Conservation (phyloP, 2,888 invertebrate species). For the Rhorus exstirpatorius region DNA sequence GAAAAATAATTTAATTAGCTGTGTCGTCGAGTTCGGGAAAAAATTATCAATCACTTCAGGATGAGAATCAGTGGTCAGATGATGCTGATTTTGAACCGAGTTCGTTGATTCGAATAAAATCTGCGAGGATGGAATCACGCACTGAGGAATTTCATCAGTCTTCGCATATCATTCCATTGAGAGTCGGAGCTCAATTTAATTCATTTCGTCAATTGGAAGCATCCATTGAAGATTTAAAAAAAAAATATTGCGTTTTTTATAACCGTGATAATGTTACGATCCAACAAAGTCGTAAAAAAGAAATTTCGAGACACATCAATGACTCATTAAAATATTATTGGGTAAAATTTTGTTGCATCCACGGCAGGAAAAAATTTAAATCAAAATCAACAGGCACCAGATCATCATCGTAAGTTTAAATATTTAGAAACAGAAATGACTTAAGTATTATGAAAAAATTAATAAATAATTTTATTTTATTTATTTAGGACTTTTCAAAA, state of each 20-base stretch:
- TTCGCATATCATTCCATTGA: neutral
- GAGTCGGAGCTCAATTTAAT: neutral
- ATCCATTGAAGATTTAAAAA: neutral
- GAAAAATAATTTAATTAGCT: no score
- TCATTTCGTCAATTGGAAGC: slow-evolving; percentile 2
- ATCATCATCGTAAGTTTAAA: slow-evolving; percentile 2
- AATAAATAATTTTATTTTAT: neutral
- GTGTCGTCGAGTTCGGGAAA: neutral
- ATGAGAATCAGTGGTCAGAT: neutral
- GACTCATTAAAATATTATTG: slow-evolving; percentile 5
- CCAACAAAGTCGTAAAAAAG: neutral
- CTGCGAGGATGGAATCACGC: neutral
- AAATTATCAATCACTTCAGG: neutral
- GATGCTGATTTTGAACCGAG: neutral
- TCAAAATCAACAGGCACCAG: neutral
- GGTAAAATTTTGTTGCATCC: neutral
- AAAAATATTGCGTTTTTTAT: slow-evolving; percentile 9
- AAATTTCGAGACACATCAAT: neutral
- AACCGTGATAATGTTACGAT: neutral
- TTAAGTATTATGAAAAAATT: neutral
- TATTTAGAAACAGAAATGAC: neutral
- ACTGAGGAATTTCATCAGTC: neutral
- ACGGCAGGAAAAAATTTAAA: slow-evolving; percentile 1
- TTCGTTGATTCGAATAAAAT: neutral
- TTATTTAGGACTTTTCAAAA: slow-evolving; percentile 6